Conservation (phyloP, 2,888 invertebrate genomes). For the Habrosyne pyritoides region DNA sequence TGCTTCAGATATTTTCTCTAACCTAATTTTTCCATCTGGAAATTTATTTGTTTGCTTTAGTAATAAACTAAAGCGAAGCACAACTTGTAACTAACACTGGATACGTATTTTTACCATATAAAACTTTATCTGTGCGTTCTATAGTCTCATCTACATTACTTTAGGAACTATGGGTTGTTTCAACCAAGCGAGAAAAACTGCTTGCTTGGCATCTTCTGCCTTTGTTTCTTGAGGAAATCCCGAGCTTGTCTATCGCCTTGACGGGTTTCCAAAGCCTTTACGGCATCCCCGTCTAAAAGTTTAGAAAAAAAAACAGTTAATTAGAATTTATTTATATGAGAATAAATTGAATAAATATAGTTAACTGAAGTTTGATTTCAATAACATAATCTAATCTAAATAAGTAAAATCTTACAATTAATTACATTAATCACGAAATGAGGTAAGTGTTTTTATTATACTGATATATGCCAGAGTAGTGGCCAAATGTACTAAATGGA, state of each 20-base stretch:
- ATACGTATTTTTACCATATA: constrained; percentile 29
- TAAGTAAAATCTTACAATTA: too few relatives aligned
- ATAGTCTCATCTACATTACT: constrained; percentile 13
- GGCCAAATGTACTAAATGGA: too few relatives aligned
- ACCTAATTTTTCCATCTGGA: neutral
- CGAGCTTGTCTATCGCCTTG: constrained; percentile 94
- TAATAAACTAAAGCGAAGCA: constrained; percentile 12
- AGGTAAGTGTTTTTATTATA: too few relatives aligned
- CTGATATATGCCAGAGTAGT: too few relatives aligned
- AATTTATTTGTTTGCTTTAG: neutral
- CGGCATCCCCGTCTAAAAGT: constrained; percentile 85
- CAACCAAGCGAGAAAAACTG: constrained; percentile 75
- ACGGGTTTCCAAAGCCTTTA: constrained; percentile 91
- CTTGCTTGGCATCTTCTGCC: constrained; percentile 82
- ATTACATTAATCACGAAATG: too few relatives aligned
- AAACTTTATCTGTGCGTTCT: constrained; percentile 27
- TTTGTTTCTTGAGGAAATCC: constrained; percentile 93
- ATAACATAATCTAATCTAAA: too few relatives aligned
- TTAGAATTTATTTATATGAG: too few relatives aligned
- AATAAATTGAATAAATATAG: too few relatives aligned
- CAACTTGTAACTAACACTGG: constrained; percentile 16
- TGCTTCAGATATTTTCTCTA: neutral
- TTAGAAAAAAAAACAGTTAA: too few relatives aligned
- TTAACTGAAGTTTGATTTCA: too few relatives aligned
- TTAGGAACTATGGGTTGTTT: constrained; percentile 25